phyloP scores from a whole-genome alignment of 2,888 invertebrate species.

The Drosophila maculinotata region DNA sequence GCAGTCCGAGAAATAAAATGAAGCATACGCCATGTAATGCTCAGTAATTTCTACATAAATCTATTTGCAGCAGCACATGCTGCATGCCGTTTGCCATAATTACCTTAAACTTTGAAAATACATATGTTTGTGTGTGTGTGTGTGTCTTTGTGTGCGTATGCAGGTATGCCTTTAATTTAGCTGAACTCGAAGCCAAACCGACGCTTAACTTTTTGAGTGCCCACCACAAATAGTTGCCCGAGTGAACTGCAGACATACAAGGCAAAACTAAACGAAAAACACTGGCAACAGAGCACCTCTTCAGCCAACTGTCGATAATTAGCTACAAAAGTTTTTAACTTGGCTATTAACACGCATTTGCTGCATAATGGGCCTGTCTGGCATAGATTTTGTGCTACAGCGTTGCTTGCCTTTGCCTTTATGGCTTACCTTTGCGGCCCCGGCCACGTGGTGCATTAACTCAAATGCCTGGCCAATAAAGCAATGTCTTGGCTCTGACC shows the following conservation, averaged over 20 bases:
- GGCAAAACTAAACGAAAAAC: conserved; percentile 30
- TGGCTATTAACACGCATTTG: conserved; percentile 70
- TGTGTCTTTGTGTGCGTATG: not conserved
- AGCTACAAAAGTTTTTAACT: conserved; percentile 73
- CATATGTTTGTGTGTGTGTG: not conserved
- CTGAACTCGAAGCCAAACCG: conserved; percentile 41
- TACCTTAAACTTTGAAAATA: conserved; percentile 33
- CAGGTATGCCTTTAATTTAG: conserved; percentile 29
- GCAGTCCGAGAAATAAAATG: conserved; percentile 18
- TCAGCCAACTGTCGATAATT: conserved; percentile 73
- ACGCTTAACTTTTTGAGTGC: conserved; percentile 61
- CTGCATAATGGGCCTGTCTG: conserved; percentile 73
- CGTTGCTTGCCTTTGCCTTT: not conserved
- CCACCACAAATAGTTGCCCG: conserved; percentile 29
- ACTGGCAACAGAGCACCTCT: conserved; percentile 16
- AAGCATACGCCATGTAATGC: conserved; percentile 43
- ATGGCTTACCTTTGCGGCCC: conserved; percentile 28
- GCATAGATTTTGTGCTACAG: conserved; percentile 52
- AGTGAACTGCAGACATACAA: conserved; percentile 33
- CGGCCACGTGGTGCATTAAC: conserved; percentile 48
- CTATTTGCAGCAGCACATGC: conserved; percentile 13
- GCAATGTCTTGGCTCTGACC: conserved; percentile 48
- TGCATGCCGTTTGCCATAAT: conserved; percentile 37
- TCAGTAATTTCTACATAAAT: conserved; percentile 15
- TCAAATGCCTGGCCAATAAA: conserved; percentile 53